Evolutionary conservation across 2,113 vertebrate species (phyloP), one percentile per base, ranked within the genome.

Genomic region (Melanocharis versteri): DNA sequence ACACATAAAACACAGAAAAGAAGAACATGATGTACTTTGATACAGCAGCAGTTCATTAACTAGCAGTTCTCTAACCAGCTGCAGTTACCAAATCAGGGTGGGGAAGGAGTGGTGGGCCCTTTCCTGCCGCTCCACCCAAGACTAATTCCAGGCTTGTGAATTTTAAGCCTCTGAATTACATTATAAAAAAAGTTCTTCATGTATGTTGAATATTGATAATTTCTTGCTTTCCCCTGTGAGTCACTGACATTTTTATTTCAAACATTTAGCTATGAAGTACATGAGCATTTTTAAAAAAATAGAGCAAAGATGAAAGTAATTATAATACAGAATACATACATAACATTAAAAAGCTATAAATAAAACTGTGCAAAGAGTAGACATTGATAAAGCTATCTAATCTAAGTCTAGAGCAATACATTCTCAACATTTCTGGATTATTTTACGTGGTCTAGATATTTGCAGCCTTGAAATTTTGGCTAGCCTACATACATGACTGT

Each of bases 21-120:
- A 91, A 70, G 23, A 86, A 53, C 10, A 28, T 3, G 3, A 83
- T 30, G 10, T n/a, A 91, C 47, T 73, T 53, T 33, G 27, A 53
- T 54, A 62, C 9, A 66, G 42, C 10, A 73, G 35, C 35, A 83
- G 33, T 58, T 89, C 4, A 3, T 89, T 79, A 92, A 80, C 61
- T 40, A 83, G 35, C 31, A 88, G 26, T 39, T 86, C 58, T 90
- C 58, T 65, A 77, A 45, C 12, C n/a, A 69, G 57, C 39, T 94
- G 51, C 27, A 37, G 61, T 57, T 79, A 84, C 24, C 30, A 53
- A 79, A 50, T 4, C 14, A 42, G 4, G 5, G 30, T 24, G 5
- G 20, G 45, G 26, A 87, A 76, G 70, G 37, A 60, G 31, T 0
- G 0, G 26, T 0, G 0, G 10, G 33, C 60, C 37, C 28, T 53